Percentiles rank a stretch among this genome's conserved stretches.
phyloP scores from a whole-genome alignment of 53 echinoderm and acorn worm species.

The Zoroaster sp. region DNA sequence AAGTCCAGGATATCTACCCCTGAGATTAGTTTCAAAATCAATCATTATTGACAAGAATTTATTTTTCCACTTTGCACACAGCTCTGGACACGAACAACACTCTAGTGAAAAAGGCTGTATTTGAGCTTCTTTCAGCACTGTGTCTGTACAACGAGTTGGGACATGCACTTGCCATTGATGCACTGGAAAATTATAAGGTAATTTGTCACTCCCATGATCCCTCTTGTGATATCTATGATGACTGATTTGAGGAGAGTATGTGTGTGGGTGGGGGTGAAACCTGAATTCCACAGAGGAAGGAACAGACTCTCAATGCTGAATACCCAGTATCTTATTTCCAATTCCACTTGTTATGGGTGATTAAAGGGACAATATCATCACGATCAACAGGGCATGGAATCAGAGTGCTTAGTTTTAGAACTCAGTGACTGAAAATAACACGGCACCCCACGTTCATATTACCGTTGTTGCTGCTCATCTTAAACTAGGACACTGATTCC shows the following conservation, averaged over 20 bases:
- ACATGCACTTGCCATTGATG: constrained; percentile 82
- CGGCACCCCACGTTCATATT: too few species aligned
- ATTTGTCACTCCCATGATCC: neutral
- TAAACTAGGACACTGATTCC: too few species aligned
- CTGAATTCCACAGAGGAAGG: too few species aligned
- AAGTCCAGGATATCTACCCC: too few species aligned
- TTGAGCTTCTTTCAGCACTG: constrained; percentile 85
- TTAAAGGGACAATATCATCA: neutral
- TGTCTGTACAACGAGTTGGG: constrained; percentile 74
- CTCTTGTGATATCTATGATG: neutral
- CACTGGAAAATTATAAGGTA: constrained; percentile 96
- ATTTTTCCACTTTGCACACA: constrained; percentile 18
- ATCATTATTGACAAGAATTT: neutral
- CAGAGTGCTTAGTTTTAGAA: too few species aligned
- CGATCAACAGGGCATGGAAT: too few species aligned
- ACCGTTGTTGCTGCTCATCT: too few species aligned
- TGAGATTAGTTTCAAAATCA: too few species aligned
- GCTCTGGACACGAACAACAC: constrained; percentile 91
- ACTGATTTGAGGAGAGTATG: too few species aligned
- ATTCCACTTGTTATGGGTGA: neutral
- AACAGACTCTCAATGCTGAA: too few species aligned
- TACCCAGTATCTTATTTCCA: neutral
- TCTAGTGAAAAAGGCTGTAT: constrained; percentile 88
- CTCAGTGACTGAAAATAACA: too few species aligned
- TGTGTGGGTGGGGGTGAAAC: neutral